Evolutionary conservation across 2,113 vertebrate genomes (phyloP), one percentile per base, ranked within the genome.

Genomic region (Puntigrus tetrazona): DNA sequence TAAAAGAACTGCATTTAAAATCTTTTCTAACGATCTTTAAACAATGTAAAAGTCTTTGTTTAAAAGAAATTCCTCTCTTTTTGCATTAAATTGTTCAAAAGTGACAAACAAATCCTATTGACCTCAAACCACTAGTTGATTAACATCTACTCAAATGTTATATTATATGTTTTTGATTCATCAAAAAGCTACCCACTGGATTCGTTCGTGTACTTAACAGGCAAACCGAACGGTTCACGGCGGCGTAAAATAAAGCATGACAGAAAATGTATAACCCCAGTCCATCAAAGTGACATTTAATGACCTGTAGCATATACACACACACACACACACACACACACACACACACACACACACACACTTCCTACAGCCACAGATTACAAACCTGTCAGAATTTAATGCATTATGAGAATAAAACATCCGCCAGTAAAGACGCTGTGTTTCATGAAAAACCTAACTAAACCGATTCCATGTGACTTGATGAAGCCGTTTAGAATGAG

Each of bases 401-500:
- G 16, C 29, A 57, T 78, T 38, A 31, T 55, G 27, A 78, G 7
- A 78, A 78, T 45, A 31, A n/a, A 74, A 18, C 43, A 75, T 8
- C 20, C 10, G 43, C 5, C 70, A 13, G 22, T 73, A 25, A 25
- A 73, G 70, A 25, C 70, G 27, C 16, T 45, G 38, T 41, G 38
- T 73, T 25, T 38, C 38, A 27, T 73, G 25, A 29, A 75, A 75
- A 31, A 75, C 34, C 65, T 69, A 18, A 38, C 65, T 69, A n/a
- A 38, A 70, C 27, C 25, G 16, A 50, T 75, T 75, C 16, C 18
- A 27, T 27, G 45, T 72, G 9, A 43, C n/a, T 25, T 47, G 25
- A 47, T 50, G 43, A 75, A 75, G 73, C 25, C 1, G 36, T 38
- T 38, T 69, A 18, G 41, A 75, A 75, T 75, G 73, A 75, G 43